A percentile compares a stretch with the other conserved stretches of the same genome.
Evolutionary conservation across 2,888 invertebrate species (phyloP).

Genomic region (Dynastes maya): DNA sequence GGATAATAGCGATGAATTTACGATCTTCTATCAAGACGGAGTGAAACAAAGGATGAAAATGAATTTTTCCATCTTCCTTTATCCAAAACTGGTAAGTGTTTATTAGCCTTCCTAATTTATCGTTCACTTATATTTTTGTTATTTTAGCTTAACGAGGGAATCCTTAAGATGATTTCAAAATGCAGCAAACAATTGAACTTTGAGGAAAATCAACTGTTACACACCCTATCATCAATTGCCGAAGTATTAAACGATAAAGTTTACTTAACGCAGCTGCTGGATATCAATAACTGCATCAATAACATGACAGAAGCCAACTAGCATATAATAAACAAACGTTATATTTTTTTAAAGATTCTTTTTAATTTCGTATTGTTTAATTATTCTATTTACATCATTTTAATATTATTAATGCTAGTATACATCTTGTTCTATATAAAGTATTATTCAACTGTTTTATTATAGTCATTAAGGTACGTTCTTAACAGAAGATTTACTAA

Average conservation of each 20-base stretch:
- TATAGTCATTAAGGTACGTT: constrained; percentile 5
- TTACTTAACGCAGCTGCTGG: constrained; percentile 84
- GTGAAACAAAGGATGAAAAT: constrained; percentile 81
- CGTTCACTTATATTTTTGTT: constrained; percentile 38
- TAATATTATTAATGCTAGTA: constrained; percentile 4
- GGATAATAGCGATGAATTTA: constrained; percentile 76
- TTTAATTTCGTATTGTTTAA: constrained; percentile 31
- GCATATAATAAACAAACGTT: constrained; percentile 64
- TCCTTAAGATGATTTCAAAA: constrained; percentile 76
- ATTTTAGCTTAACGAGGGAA: constrained; percentile 76
- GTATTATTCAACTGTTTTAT: not conserved
- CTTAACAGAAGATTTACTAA: not conserved
- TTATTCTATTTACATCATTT: constrained; percentile 25
- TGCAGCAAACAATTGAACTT: constrained; percentile 85
- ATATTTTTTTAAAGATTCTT: constrained; percentile 5
- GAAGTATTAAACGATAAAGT: constrained; percentile 79
- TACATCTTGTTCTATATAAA: constrained; percentile 19
- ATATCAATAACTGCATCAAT: constrained; percentile 87
- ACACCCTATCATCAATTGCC: constrained; percentile 78
- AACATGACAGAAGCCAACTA: constrained; percentile 83
- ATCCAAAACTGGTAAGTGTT: constrained; percentile 73
- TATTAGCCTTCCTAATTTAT: not conserved
- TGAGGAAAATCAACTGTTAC: constrained; percentile 75
- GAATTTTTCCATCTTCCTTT: constrained; percentile 80
- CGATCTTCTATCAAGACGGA: constrained; percentile 83